A percentile compares a stretch with the other conserved stretches of the same genome.
Conservation (phyloP, 2,113 vertebrate genomes). For the Rhadina sibilatrix region DNA sequence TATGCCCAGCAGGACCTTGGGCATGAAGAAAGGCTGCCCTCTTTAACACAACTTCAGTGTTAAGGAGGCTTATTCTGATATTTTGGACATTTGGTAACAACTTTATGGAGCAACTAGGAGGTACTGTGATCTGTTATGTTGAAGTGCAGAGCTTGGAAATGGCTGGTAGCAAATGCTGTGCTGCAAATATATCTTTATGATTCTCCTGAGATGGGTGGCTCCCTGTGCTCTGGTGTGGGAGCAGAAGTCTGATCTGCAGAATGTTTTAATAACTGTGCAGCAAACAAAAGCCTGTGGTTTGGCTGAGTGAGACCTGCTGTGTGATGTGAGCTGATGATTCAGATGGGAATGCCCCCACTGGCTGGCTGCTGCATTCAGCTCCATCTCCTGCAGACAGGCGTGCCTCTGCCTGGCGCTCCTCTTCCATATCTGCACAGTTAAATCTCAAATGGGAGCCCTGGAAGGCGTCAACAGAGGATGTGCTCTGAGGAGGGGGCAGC, state of each 20-base stretch:
- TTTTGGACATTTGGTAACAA: not conserved
- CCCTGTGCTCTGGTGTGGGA: not conserved
- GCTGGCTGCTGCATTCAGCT: not conserved
- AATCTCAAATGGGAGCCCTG: not conserved
- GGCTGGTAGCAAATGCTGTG: not conserved
- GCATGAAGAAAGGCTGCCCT: not conserved
- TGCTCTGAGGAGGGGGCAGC: not conserved
- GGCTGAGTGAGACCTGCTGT: not conserved
- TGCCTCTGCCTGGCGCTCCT: not conserved
- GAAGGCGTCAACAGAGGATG: not conserved
- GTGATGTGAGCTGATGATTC: not conserved
- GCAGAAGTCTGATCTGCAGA: not conserved
- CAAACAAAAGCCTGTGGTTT: not conserved
- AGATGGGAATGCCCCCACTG: not conserved
- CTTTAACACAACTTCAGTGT: not conserved
- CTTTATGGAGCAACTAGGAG: not conserved
- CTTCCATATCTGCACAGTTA: accelerated
- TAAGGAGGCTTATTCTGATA: not conserved
- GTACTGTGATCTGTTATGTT: accelerated
- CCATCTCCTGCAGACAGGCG: not conserved
- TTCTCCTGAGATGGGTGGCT: not conserved
- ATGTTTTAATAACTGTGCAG: not conserved
- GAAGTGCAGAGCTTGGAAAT: not conserved
- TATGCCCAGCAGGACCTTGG: not conserved
- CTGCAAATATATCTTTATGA: not conserved